These are phyloP conservation scores for Cepaea nemoralis DNA, from an alignment of 1,140 invertebrate genomes.

Conservation along the genomic window DNA sequence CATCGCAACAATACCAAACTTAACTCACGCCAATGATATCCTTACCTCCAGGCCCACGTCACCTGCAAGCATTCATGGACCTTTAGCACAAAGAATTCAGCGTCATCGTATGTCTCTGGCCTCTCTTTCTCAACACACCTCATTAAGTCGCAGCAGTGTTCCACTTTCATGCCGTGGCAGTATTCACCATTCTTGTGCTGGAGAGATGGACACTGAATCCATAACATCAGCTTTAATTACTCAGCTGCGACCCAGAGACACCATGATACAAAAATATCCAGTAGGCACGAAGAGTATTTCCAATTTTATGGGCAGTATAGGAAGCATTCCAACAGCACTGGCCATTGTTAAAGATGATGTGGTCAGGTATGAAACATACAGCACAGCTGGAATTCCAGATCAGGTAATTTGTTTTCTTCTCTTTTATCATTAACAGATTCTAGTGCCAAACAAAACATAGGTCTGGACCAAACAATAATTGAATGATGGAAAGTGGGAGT, in stretches of 20 bases:
- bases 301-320: slow-evolving; percentile 29
- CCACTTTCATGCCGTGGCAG: slow-evolving; percentile 10
- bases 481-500: no score
- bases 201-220: slow-evolving; percentile 27
- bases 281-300: slow-evolving; percentile 15
- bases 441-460: no score
- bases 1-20: not conserved
- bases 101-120: not conserved
- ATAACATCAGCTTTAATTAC: slow-evolving; percentile 8
- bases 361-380: slow-evolving; percentile 20
- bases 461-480: no score
- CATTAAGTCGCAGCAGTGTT: slow-evolving; percentile 21
- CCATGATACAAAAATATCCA: not conserved
- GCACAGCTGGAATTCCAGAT: not conserved
- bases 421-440: not conserved
- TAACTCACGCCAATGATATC: not conserved
- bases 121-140: slow-evolving; percentile 14
- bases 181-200: not conserved
- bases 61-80: not conserved
- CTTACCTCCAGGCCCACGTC: not conserved
- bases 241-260: not conserved
- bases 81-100: not conserved
- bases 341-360: slow-evolving; percentile 39
- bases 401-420: not conserved
- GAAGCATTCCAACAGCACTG: slow-evolving; percentile 27